Percentiles rank a stretch among this genome's conserved stretches.
These are phyloP conservation scores for Mythimna pallens DNA, from an alignment of 2,888 invertebrate species.

Conservation along the genomic window DNA sequence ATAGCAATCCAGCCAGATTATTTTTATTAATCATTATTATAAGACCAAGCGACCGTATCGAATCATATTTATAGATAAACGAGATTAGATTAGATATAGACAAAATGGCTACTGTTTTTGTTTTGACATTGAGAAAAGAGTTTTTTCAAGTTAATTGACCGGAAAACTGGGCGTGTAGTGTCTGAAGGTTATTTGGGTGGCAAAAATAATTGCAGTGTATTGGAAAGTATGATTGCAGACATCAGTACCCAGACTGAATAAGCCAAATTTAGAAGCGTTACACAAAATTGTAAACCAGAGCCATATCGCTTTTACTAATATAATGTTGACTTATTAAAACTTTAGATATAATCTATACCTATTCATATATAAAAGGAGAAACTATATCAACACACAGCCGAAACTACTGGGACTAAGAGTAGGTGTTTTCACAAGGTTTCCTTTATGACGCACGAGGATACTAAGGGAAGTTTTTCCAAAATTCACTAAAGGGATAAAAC, in stretches of 20 bases:
- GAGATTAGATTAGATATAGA: constrained; percentile 45
- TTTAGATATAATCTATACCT: no score
- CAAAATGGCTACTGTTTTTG: constrained; percentile 34
- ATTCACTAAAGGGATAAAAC: no score
- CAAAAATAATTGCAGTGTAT: not conserved
- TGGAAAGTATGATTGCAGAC: not conserved
- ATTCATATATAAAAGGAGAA: no score
- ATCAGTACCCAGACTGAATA: not conserved
- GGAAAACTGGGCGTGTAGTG: constrained; percentile 28
- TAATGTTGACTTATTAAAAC: no score
- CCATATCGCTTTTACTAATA: no score
- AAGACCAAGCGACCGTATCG: constrained; percentile 24
- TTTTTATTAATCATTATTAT: constrained; percentile 34
- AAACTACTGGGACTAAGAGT: no score
- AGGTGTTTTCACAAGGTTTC: no score
- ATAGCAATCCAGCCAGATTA: constrained; percentile 34
- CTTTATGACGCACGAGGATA: no score
- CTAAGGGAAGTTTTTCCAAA: no score
- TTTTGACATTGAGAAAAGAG: constrained; percentile 40
- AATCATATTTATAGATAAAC: constrained; percentile 23
- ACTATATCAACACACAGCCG: no score
- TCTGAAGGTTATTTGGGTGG: constrained; percentile 29
- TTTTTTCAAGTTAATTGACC: constrained; percentile 49
- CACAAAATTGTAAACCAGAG: no score
- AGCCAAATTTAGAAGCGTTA: not conserved